Percentiles rank a stretch among this genome's conserved stretches.
These are phyloP conservation scores for Macquaria australasica DNA, from an alignment of 2,113 vertebrate genomes.

Conservation along the genomic window DNA sequence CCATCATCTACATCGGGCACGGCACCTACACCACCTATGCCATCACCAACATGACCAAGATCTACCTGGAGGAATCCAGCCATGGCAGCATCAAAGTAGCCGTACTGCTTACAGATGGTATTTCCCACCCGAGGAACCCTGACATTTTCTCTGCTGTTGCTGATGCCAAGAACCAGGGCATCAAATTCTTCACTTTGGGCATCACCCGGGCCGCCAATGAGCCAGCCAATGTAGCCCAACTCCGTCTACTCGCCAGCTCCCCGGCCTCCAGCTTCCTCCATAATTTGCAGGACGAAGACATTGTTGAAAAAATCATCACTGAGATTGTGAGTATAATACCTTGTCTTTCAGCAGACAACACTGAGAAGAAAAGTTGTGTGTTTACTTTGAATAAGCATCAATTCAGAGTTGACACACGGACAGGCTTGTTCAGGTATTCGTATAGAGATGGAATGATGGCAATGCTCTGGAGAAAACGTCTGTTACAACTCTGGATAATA, in stretches of 20 bases:
- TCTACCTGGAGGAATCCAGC: slow-evolving; percentile 89
- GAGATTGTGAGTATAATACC: slow-evolving; percentile 88
- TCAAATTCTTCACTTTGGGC: slow-evolving; percentile 90
- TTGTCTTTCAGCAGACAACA: slow-evolving; percentile 38
- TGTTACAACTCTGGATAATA: slow-evolving; percentile 26
- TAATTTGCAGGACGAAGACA: slow-evolving; percentile 89
- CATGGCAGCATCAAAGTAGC: slow-evolving; percentile 86
- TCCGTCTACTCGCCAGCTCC: slow-evolving; percentile 88
- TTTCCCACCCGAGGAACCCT: slow-evolving; percentile 91
- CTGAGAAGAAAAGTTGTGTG: slow-evolving; percentile 20
- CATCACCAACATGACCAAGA: slow-evolving; percentile 92
- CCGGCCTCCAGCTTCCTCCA: slow-evolving; percentile 88
- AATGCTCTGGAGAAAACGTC: slow-evolving; percentile 39
- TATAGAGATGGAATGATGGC: slow-evolving; percentile 52
- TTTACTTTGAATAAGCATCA: slow-evolving; percentile 39
- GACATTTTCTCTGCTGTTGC: slow-evolving; percentile 92
- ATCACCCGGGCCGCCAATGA: slow-evolving; percentile 90
- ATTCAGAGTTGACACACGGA: slow-evolving; percentile 37
- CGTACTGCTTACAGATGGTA: slow-evolving; percentile 89
- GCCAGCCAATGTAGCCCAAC: slow-evolving; percentile 86
- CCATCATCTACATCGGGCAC: slow-evolving; percentile 90
- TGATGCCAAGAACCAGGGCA: slow-evolving; percentile 91
- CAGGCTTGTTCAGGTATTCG: slow-evolving; percentile 58
- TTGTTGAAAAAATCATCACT: slow-evolving; percentile 86
- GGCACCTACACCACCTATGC: slow-evolving; percentile 94